Evolutionary conservation across 2,113 vertebrate genomes (phyloP), one percentile per base, ranked within the genome.

Genomic region (Brachypodius melanocephalos): DNA sequence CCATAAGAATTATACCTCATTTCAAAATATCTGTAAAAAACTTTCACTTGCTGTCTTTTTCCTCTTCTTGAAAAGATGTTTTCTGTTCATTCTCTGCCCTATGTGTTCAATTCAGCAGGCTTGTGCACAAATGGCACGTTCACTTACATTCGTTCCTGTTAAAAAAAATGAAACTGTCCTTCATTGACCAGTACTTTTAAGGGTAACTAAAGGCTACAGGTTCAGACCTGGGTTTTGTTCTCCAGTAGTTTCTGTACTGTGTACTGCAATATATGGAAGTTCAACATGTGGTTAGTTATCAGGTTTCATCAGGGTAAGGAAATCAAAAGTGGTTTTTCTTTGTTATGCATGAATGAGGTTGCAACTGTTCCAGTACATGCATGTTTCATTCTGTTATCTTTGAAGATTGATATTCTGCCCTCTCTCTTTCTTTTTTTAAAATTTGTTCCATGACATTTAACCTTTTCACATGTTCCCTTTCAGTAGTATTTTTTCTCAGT

Each of bases 301-400:
- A 91, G 58, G 22, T 89, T 82, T 79, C 15, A 29, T 88, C 91
- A 67, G 62, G 58, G 46, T 83, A 49, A 92, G 91, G 81, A 96
- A 96, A 97, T 92, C 84, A 91, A 81, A 96, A 91, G 96, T 46
- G 71, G 11, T 83, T 88, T 95, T 92, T 84, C 59, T 87, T 91
- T 88, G 69, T 91, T 79, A n/a, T 77, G 62, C 21, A 91, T 95
- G 85, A 76, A 17, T 77, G 87, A 95, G 62, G 49, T 92, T 87
- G 38, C 81, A 80, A 26, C 26, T 68, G 85, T 95, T 96, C 93
- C 93, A 88, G 89, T 94, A 93, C 67, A 62, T 42, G 28, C 40
- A 68, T 89, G 85, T 88, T 96, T 92, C 91, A 91, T 68, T 90
- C 86, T 93, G 77, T 96, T 96, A 95, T 95, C 91, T 96, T 83